Base-by-base conservation (phyloP, 2,888 invertebrate species). In the Magallana nippona region DNA sequence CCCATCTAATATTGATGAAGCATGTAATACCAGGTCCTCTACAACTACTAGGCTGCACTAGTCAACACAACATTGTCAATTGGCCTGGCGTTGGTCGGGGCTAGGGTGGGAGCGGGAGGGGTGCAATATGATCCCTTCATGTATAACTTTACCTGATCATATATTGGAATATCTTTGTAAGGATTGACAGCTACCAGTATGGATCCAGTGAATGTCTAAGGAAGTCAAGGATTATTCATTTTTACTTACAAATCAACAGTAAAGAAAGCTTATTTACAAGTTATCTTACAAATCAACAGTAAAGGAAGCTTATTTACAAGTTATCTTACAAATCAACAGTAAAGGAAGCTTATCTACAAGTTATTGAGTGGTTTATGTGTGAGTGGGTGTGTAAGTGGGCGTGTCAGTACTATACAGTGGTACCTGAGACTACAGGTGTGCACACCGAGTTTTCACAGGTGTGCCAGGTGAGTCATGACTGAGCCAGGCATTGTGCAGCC, bases 151-250 rank as follows among this genome's bases (percentile, higher is more conserved):
- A 98, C 98, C 93, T 98, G 95, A 81, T 98, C 98, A 94, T 98
- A 99, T 93, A 98, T 96, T 92, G 98, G 97, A 91, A 98, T 97
- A 96, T 97, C 98, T 94, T 98, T 96, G 95, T 98, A 98, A 0
- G 98, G 98, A 95, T 98, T 98, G 81, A 98, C 97, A 63, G 98
- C 96, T 60, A 98, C 97, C 88, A 98, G 95, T 91, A 98, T 98
- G 91, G 97, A 98, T 78, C 98, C 98, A 56, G 97, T 98, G 94
- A 98, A 98, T 10, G 98, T 98, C 96, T 96, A 93, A 91, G 55
- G 13, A 13, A 10, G 90, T 92, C 86, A 91, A 92, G 92, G 90
- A 87, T 78, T 44, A 55, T 55, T 71, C 13, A 15, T 71, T 71
- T 71, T 2, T 27, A 27, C 22, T 63, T 81, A 78, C 81, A 22